A percentile compares a stretch with the other conserved stretches of the same genome.
Conservation (phyloP, 2,113 vertebrate genomes). For the Dasypus novemcinctus region DNA sequence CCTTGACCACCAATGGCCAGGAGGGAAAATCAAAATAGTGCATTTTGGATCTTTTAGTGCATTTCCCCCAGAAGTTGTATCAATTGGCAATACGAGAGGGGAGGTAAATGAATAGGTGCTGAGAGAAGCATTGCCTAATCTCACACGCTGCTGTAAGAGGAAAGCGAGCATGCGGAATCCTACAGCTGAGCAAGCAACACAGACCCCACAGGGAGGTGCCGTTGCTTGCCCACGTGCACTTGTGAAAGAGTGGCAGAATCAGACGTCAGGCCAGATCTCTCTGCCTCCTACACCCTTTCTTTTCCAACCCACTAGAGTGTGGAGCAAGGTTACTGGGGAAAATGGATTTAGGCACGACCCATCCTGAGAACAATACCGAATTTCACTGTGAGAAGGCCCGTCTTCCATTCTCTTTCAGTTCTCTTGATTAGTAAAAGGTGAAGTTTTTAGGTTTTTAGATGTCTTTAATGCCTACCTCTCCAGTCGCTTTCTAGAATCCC, state of each 20-base stretch:
- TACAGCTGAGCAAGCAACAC: too few species aligned
- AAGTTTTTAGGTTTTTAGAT: too few species aligned
- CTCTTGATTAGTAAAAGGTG: background rate
- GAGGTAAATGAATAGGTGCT: background rate
- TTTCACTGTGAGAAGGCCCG: background rate
- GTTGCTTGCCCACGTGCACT: fast-evolving
- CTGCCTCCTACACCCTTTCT: background rate
- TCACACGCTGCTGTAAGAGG: fast-evolving
- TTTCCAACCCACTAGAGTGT: background rate
- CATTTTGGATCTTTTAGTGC: background rate
- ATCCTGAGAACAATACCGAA: fast-evolving
- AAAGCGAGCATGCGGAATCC: too few species aligned
- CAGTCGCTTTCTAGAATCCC: background rate
- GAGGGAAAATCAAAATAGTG: background rate
- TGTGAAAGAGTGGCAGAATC: background rate
- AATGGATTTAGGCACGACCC: too few species aligned
- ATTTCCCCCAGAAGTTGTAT: background rate
- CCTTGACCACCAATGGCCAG: background rate
- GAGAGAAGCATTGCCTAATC: too few species aligned
- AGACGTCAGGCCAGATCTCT: fast-evolving
- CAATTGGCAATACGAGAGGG: background rate
- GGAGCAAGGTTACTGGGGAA: background rate
- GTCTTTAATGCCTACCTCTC: background rate
- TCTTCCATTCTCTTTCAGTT: background rate
- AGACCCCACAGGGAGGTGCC: background rate